A percentile compares a stretch with the other conserved stretches of the same genome.
Conservation (phyloP, 1,140 invertebrate species). For the Drosophila saltans region DNA sequence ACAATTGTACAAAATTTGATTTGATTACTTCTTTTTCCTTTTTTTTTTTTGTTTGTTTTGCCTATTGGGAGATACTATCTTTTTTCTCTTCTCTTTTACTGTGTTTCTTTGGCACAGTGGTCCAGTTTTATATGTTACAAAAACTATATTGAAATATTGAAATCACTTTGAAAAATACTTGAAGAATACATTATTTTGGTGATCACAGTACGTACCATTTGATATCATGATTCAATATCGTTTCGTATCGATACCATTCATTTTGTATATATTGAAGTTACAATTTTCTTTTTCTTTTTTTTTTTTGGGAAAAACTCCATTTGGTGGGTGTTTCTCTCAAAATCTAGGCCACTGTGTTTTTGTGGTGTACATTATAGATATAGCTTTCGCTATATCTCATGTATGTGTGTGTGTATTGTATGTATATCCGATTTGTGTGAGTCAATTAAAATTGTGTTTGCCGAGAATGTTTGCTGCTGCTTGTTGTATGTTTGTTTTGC, state of each 20-base stretch:
- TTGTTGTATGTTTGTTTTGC: constrained; percentile 16
- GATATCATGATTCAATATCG: no score
- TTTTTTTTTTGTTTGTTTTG: background rate
- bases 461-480: constrained; percentile 37
- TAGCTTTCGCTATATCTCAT: constrained; percentile 45
- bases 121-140: background rate
- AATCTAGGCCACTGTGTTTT: constrained; percentile 21
- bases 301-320: no score
- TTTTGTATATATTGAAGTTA: no score
- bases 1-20: constrained; percentile 7
- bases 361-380: constrained; percentile 23
- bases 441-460: constrained; percentile 75
- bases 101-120: background rate
- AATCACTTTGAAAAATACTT: no score
- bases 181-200: background rate
- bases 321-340: background rate
- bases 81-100: background rate
- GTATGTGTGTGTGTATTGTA: background rate
- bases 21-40: background rate
- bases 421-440: constrained; percentile 73
- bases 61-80: background rate
- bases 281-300: no score
- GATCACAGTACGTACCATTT: background rate
- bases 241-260: no score
- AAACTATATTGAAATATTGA: no score